Conservation (phyloP, 2,113 vertebrate genomes). For the Notothenia coriiceps region DNA sequence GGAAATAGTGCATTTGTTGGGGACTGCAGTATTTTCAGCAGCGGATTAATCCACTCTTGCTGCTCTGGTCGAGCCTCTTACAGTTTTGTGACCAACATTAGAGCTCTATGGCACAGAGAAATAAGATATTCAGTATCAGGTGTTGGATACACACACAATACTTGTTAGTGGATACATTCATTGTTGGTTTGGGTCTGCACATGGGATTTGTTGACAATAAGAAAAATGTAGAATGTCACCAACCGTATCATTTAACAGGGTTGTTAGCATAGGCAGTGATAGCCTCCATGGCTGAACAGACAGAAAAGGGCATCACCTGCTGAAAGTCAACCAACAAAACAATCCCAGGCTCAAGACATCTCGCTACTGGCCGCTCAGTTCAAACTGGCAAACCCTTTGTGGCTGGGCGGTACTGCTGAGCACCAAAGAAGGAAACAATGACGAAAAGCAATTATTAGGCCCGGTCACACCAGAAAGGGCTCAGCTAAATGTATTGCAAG, state of each 20-base stretch:
- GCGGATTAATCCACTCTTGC: background rate
- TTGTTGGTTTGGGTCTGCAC: constrained; percentile 11
- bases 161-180: constrained; percentile 5
- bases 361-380: background rate
- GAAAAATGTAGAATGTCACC: constrained; percentile 4
- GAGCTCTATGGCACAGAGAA: constrained; percentile 27
- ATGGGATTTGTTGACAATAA: constrained; percentile 15
- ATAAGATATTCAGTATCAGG: background rate
- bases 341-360: constrained; percentile 1
- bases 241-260: background rate
- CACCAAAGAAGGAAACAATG: constrained; percentile 1
- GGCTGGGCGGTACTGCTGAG: background rate
- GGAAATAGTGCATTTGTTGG: background rate
- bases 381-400: background rate
- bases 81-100: background rate
- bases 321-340: constrained; percentile 1
- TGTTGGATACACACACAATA: background rate
- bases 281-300: constrained; percentile 21
- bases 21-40: constrained; percentile 1
- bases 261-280: constrained; percentile 30
- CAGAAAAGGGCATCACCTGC: background rate
- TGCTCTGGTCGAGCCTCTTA: background rate
- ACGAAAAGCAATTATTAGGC: background rate
- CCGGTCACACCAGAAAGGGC: constrained; percentile 3
- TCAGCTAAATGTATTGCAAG: background rate